Evolutionary conservation across 30 jellyfish, hydroid and myxozoan species (phyloP).

Genomic region (Pseudorhiza aurosa): DNA sequence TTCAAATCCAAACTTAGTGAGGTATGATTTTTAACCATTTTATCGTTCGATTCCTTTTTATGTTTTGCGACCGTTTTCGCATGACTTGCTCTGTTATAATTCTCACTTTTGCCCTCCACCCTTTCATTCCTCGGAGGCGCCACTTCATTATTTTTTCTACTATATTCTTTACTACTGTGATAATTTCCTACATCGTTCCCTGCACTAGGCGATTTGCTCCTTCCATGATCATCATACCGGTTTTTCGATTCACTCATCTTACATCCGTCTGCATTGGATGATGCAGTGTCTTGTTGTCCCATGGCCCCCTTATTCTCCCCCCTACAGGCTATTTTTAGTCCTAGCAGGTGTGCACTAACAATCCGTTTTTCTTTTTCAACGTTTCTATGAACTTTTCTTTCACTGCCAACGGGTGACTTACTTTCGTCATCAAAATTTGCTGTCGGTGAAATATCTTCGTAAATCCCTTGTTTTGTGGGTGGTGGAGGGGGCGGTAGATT

Average conservation of each 20-base stretch:
- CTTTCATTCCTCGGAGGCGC: no score
- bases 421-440: constrained; percentile 57
- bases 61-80: no score
- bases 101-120: no score
- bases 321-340: constrained; percentile 42
- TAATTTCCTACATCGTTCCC: not conserved
- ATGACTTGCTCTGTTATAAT: no score
- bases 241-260: not conserved
- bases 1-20: not conserved
- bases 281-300: not conserved
- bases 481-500: constrained; percentile 68
- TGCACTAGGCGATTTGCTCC: not conserved
- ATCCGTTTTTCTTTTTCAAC: constrained; percentile 16
- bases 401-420: not conserved
- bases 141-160: not conserved
- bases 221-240: not conserved
- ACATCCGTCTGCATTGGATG: not conserved
- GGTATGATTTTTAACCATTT: not conserved
- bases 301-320: not conserved
- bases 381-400: not conserved
- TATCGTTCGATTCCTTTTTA: not conserved
- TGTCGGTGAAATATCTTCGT: constrained; percentile 95
- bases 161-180: not conserved
- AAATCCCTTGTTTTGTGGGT: constrained; percentile 57
- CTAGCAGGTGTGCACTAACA: constrained; percentile 52